These are phyloP conservation scores for Sebastes steindachneri DNA, from an alignment of 2,797 vertebrate genomes.

Conservation along the genomic window DNA sequence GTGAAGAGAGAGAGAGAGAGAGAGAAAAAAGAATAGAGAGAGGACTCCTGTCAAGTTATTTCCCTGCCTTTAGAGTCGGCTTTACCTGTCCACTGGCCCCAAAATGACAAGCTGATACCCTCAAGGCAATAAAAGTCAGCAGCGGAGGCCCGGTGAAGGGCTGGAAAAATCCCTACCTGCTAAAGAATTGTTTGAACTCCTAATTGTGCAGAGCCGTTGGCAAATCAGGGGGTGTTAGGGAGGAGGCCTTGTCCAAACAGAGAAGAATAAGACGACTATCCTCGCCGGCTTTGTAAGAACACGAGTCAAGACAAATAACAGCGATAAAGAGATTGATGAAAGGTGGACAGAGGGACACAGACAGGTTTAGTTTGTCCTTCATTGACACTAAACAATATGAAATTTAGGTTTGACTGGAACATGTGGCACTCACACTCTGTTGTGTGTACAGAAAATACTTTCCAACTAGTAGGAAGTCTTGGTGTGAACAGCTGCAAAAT, in stretches of 20 bases:
- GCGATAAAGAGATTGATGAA: slow-evolving; percentile 59
- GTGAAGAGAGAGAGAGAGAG: slow-evolving; percentile 8
- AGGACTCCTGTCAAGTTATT: slow-evolving; percentile 68
- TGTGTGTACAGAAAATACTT: slow-evolving; percentile 7
- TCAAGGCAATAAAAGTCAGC: slow-evolving; percentile 43
- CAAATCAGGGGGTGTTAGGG: slow-evolving; percentile 63
- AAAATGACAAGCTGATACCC: slow-evolving; percentile 53
- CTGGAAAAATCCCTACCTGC: slow-evolving; percentile 63
- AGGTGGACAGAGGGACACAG: slow-evolving; percentile 33
- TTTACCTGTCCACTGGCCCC: slow-evolving; percentile 64
- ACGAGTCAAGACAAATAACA: slow-evolving; percentile 63
- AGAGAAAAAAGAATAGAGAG: not conserved
- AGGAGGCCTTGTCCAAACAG: slow-evolving; percentile 69
- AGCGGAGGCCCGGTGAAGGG: slow-evolving; percentile 10
- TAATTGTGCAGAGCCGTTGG: slow-evolving; percentile 65
- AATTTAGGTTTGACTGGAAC: slow-evolving; percentile 1
- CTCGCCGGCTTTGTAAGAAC: slow-evolving; percentile 34
- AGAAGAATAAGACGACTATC: slow-evolving; percentile 53
- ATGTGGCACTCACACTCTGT: not conserved
- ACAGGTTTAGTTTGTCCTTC: slow-evolving; percentile 13
- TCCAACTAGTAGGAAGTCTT: not conserved
- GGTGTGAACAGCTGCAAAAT: slow-evolving; percentile 34
- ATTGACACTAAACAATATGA: slow-evolving; percentile 23
- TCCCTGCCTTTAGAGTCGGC: slow-evolving; percentile 56
- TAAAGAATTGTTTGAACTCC: slow-evolving; percentile 71